Base-by-base conservation (phyloP, 2,113 vertebrate species). In the Xenopus borealis region DNA sequence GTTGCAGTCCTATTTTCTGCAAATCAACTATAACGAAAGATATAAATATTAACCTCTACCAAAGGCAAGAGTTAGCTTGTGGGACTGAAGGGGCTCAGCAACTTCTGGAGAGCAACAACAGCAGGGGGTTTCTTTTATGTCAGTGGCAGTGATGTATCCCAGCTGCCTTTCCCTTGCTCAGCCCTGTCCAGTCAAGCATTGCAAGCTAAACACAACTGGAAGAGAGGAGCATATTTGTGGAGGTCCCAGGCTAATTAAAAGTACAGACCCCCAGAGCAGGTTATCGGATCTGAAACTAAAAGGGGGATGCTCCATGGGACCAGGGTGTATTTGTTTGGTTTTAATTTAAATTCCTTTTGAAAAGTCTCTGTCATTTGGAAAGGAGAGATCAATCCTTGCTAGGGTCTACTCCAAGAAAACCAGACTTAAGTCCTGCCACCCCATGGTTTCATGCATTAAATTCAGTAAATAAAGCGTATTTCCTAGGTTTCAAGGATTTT, bases 311-410 rank as follows among this genome's bases (percentile, higher is more conserved):
- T 50, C 66, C 27, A 44, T 57, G 65, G 66, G 72, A 68, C 53
- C 65, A 62, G 72, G 72, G 72, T 62, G 72, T 20, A 55, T 52
- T 46, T 74, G 72, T 74, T 75, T 75, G 72, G 65, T 69, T 75
- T 75, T 75, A 30, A 75, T 75, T 75, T 75, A 75, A 75, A 75
- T 75, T 75, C 72, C 64, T 62, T 69, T 75, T 62, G 20, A 75
- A 27, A 58, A 57, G 65, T 23, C 59, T 61, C 18, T 62, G 45
- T 33, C 55, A 53, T 68, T 58, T 23, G 19, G 50, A 58, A 57
- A 40, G 44, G 53, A 61, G 53, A 75, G 9, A 55, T 55, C 53
- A n/a, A 68, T 68, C 57, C 52, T 17, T 58, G 72, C 44, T 75
- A 57, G 8, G 45, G 23, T 16, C 57, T 52, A 52, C 16, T 72